Base-by-base conservation (phyloP, 2,113 vertebrate genomes). In the Rhynchopsitta pachyrhyncha region DNA sequence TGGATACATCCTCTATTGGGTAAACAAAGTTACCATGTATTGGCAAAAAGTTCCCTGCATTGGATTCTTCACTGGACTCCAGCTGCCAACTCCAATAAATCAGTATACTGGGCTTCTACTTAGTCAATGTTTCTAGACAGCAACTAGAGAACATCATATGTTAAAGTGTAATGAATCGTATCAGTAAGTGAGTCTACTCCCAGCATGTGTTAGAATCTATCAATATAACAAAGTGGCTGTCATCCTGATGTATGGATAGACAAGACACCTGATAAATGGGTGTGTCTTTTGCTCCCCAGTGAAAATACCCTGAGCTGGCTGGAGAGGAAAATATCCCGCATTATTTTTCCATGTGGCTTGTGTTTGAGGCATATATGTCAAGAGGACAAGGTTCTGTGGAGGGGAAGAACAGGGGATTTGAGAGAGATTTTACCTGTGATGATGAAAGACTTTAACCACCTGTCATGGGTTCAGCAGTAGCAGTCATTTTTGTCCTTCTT, bases 1-100 rank as follows among this genome's bases (percentile, higher is more conserved):
- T 81, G 57, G 90, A 90, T 96, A 67, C 66, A 68, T 82, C 53
- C 33, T 82, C 62, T 80, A 76, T 41, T 67, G 73, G 91, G 88
- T 88, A 97, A 97, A 95, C 92, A 95, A 95, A 96, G 89, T 92
- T 92, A 95, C 87, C 91, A 47, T 22, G 15, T 75, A 95, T 96
- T 93, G 96, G 89, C 96, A 93, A 92, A 92, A 97, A 96, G 87
- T 93, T 95, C 82, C 68, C 44, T 41, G 82, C 55, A 63, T 73
- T 92, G 78, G 85, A 93, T 96, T 92, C 95, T 94, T 80, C 70
- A n/a, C 42, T 76, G 74, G 82, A 62, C 60, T 93, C 6, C 19
- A 81, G 52, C 84, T 95, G 91, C 92, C 92, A 89, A 64, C 66
- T 84, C 90, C 57, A 82, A 94, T 97, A 94, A 92, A 96, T 97